Evolutionary conservation across 2,113 vertebrate genomes (phyloP).

Genomic region (Sporophila hypoxantha): DNA sequence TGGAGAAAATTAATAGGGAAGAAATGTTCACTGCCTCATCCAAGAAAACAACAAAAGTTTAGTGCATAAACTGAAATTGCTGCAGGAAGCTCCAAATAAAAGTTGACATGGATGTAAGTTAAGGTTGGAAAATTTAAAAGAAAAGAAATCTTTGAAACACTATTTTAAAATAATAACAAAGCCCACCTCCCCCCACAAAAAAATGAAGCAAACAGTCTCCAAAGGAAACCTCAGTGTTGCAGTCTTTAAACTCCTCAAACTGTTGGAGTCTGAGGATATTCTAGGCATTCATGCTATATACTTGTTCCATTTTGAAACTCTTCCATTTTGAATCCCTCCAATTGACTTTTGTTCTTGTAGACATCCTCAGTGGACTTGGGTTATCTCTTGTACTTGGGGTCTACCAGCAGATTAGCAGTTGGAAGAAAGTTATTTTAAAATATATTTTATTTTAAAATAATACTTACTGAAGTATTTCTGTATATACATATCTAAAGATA

Average conservation of each 20-base stretch:
- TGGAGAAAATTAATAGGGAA: not conserved
- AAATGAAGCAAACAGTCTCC: not conserved
- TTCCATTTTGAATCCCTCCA: not conserved
- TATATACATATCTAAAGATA: not conserved
- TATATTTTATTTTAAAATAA: not conserved
- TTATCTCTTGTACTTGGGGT: not conserved
- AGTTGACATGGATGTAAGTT: not conserved
- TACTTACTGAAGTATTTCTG: not conserved
- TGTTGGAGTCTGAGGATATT: not conserved
- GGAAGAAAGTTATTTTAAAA: not conserved
- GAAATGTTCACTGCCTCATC: not conserved
- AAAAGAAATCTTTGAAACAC: not conserved
- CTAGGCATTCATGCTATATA: fast-evolving
- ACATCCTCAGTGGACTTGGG: not conserved
- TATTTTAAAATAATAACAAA: not conserved
- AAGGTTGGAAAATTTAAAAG: not conserved
- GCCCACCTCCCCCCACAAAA: fast-evolving
- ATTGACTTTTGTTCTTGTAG: not conserved
- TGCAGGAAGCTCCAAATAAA: not conserved
- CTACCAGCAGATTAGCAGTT: not conserved
- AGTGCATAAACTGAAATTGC: not conserved
- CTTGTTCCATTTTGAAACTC: not conserved
- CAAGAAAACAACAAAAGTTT: not conserved
- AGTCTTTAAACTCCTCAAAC: not conserved
- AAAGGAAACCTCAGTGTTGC: not conserved